A percentile compares a stretch with the other conserved stretches of the same genome.
phyloP scores from a whole-genome alignment of 2,888 invertebrate species.

The Dioctria rufipes region DNA sequence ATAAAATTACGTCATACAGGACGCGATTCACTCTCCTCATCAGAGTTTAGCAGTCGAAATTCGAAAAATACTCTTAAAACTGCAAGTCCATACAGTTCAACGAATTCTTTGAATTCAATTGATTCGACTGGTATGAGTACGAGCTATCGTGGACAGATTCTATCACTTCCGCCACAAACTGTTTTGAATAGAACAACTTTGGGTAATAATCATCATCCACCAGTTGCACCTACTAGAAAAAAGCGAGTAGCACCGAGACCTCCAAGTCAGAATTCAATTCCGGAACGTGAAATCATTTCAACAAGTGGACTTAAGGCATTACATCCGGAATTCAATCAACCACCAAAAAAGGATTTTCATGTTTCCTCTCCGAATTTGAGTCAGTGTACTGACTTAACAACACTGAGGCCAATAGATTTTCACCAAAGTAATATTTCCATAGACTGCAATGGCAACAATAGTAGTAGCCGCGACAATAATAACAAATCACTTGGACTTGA shows the following conservation, averaged over 20 bases:
- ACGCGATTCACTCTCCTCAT: slow-evolving; percentile 69
- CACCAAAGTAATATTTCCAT: slow-evolving; percentile 62
- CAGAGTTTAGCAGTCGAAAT: slow-evolving; percentile 70
- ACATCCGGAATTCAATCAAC: slow-evolving; percentile 42
- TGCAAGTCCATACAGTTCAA: slow-evolving; percentile 71
- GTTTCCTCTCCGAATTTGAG: slow-evolving; percentile 69
- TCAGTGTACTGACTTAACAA: slow-evolving; percentile 54
- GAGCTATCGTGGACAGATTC: slow-evolving; percentile 64
- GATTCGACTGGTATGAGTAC: slow-evolving; percentile 71
- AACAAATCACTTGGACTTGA: slow-evolving; percentile 28
- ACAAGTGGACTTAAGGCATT: slow-evolving; percentile 43
- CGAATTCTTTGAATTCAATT: slow-evolving; percentile 70
- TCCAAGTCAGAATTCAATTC: slow-evolving; percentile 68
- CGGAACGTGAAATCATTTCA: slow-evolving; percentile 64
- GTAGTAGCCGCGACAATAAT: slow-evolving; percentile 60
- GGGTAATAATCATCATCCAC: slow-evolving; percentile 56
- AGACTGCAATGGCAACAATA: slow-evolving; percentile 67
- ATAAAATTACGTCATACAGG: slow-evolving; percentile 67
- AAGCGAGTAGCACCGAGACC: slow-evolving; percentile 70
- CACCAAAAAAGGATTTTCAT: slow-evolving; percentile 66
- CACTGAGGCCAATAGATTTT: slow-evolving; percentile 56
- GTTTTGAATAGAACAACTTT: slow-evolving; percentile 62
- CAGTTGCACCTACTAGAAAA: slow-evolving; percentile 67
- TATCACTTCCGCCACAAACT: slow-evolving; percentile 61
- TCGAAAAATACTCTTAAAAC: slow-evolving; percentile 70